Base-by-base conservation (phyloP, 2,888 invertebrate genomes). In the Aphodius granarius region DNA sequence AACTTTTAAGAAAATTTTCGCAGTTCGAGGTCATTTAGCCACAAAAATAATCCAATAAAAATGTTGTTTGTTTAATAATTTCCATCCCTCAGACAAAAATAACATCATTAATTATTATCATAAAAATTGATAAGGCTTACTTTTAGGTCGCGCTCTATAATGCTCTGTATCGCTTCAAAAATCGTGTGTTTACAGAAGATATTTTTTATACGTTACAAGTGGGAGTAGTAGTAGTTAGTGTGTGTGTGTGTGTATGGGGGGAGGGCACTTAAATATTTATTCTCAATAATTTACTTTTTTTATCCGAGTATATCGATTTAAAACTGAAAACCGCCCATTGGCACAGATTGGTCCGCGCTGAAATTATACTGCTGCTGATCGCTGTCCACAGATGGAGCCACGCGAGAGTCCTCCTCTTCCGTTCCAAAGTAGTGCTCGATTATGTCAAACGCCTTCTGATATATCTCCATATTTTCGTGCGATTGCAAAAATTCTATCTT, bases 401-500 rank as follows among this genome's bases (percentile, higher is more conserved):
- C 91, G 73, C 93, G 90, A 0, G 92, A 88, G 82, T 95, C 96
- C 82, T 93, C 93, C 84, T 97, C 97, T 83, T 96, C 96, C n/a
- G 95, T 93, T 17, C 96, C 94, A 86, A 98, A 99, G 89, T 94
- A 98, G 85, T 94, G 94, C 87, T 98, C 98, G 83, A 99, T 98
- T 81, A 99, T 97, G 86, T 97, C 96, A 86, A 96, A 98, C 72
- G 98, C 96, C 88, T 98, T 98, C 87, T 97, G 94, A 89, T 98
- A 99, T 81, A 99, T 97, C 82, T 98, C 98, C 87, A 95, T 92
- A 86, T 98, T 98, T 87, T 97, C 96, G 86, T 99, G 98, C 66
- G 97, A 97, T 87, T 99, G 98, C 73, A 99, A 90, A 88, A 96
- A 98, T 89, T 99, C 98, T 81, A 99, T 97, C 90, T 98, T 98